Base-by-base conservation (phyloP, 1,140 invertebrate genomes). In the Idris sp. region DNA sequence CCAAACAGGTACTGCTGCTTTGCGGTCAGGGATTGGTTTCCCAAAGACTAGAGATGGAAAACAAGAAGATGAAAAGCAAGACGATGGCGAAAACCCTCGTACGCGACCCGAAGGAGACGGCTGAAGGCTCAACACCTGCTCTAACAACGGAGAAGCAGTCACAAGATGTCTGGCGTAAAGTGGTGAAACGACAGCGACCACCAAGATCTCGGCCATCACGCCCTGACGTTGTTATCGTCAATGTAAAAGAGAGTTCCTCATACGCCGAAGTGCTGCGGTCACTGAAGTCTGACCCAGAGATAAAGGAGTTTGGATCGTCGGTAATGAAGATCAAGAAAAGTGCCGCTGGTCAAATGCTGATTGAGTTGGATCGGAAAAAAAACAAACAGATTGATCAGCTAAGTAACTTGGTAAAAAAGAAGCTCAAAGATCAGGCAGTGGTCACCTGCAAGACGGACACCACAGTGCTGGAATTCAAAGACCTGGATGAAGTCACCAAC, bases 391-490 rank as follows among this genome's bases (percentile, higher is more conserved):
- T 9, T 0, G 26, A n/a, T 0, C 11, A 35, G 25, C 18, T 35
- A 0, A 4, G 18, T 0, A 0, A n/a, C 0, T 35, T 16, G 0
- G 11, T 43, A 4, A n/a, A 1, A 4, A 6, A 33, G 8, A 49
- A 62, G 14, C 25, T 62, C 1, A 10, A 1, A 0, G 35, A 49
- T 9, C 10, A 10, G 10, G 58, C 58, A 2, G 13, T 6, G 5
- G 33, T 62, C 26, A 10, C 13, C 0, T 14, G 11, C 4, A 8
- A n/a, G 36, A 22, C 16, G n/a, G 58, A 62, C 8, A 22, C 5
- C n/a, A 41, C 14, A 6, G 14, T 28, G 0, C 7, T 51, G 1
- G 46, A 62, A 26, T 8, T 25, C 3, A 25, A 25, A 25, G 22
- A 25, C 22, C 8, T 25, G 22, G 22, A 25, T 25, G 22, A 25